Evolutionary conservation across 1,140 invertebrate species (phyloP), one percentile per base, ranked within the genome.

Genomic region (Scylla paramamosain): DNA sequence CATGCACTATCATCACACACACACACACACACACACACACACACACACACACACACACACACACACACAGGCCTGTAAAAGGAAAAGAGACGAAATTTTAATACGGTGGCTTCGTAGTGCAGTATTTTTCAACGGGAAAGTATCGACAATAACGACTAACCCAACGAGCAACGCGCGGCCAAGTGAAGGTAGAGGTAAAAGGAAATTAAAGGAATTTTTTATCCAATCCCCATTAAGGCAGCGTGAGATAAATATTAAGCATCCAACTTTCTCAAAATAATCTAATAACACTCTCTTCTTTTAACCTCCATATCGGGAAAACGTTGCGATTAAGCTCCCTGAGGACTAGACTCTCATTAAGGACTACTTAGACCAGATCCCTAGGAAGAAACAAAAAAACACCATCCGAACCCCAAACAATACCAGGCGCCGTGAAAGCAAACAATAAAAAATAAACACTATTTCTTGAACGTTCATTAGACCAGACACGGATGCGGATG

Each of bases 171-270:
- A 12, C 20, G 25, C n/a, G 67, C 20, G 67, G 67, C 67, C 67
- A 77, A 77, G 67, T 77, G 67, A 77, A n/a, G 67, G 67, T 77
- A 7, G 67, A n/a, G 67, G 6, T n/a, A 77, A 77, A 25, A 77
- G 67, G 67, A 77, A 77, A 77, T 77, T 77, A 77, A 77, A n/a
- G 67, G 67, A 25, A 77, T 77, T n/a, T 77, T 77, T 77, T 77
- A n/a, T 77, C n/a, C 67, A 25, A n/a, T n/a, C 67, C 67, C 67
- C 67, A 77, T 77, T 77, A 77, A 25, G 67, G 20, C 67, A 20
- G 20, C 67, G 67, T n/a, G 67, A 77, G 67, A 77, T 77, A n/a
- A 77, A 77, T 77, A 77, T 77, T 77, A 77, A 77, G 20, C 8
- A 77, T 77, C 67, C 4, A 77, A 77, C 20, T 77, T 77, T 77